phyloP scores from a whole-genome alignment of 2,113 vertebrate genomes.

The Trachemys scripta region DNA sequence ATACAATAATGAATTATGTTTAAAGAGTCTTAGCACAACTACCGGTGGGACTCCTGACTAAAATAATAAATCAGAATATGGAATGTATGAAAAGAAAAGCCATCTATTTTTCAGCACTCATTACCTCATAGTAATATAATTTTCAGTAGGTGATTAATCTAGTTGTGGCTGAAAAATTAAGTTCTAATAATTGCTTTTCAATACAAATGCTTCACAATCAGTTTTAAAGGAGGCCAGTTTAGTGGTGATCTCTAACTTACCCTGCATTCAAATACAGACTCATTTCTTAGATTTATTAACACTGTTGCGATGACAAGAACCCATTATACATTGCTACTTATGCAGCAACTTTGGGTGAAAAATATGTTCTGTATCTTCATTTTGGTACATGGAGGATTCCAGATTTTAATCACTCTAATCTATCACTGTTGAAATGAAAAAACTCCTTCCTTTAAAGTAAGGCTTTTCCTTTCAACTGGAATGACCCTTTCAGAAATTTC shows the following conservation, averaged over 20 bases:
- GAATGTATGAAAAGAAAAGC: background rate
- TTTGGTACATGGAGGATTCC: constrained; percentile 9
- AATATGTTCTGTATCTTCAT: constrained; percentile 21
- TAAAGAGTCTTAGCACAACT: background rate
- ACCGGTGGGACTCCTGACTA: background rate
- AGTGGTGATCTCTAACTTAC: background rate
- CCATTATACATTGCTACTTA: constrained; percentile 20
- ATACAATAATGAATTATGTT: background rate
- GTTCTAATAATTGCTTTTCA: constrained; percentile 54
- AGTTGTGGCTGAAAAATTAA: constrained; percentile 40
- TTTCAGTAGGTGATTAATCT: constrained; percentile 9
- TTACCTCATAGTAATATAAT: constrained; percentile 25
- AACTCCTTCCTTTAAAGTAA: constrained; percentile 18
- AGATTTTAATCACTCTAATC: constrained; percentile 14
- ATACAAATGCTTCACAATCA: constrained; percentile 1
- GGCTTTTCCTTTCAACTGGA: constrained; percentile 48
- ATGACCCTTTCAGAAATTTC: constrained; percentile 30
- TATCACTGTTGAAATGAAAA: constrained; percentile 32
- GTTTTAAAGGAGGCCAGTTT: constrained; percentile 23
- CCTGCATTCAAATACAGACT: constrained; percentile 15
- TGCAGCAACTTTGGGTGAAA: background rate
- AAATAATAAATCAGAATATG: constrained; percentile 11
- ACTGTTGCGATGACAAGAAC: background rate
- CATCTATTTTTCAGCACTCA: constrained; percentile 7
- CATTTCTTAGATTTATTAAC: constrained; percentile 50